Evolutionary conservation across 2,113 vertebrate species (phyloP), one percentile per base, ranked within the genome.

Genomic region (Anoplopoma fimbria): DNA sequence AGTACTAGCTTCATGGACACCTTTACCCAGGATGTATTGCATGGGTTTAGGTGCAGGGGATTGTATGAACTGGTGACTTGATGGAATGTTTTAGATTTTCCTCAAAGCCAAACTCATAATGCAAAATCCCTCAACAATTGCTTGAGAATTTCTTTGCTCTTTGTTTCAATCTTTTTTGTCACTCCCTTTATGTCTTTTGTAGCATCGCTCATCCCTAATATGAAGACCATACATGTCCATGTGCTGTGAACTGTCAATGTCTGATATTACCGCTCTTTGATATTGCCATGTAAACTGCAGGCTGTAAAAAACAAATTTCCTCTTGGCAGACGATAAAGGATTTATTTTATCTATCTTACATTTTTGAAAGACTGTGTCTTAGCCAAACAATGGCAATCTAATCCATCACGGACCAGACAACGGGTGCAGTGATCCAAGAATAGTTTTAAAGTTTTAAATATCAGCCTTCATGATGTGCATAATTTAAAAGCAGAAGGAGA

Each of bases 381-480:
- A 72, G 87, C 77, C 75, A 84, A 90, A 84, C 63, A 74, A 83
- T 82, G 85, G 78, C 71, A 67, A 81, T 87, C 62, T 85, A 81
- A 91, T 91, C 79, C 71, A 87, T 85, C 73, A 79, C 57, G 62
- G 67, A 79, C 25, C 21, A 23, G 27, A 53, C n/a, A 77, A 63
- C 29, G 36, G 38, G 45, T 12, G 68, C 45, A 51, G 57, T 80
- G 81, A 88, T 77, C 69, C 69, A 87, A 33, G 36, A 80, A 68
- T 86, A 87, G 68, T 87, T 72, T 81, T 83, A 87, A 63, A 85
- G 78, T 74, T 29, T 29, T 15, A 86, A 85, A 87, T 78, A 89
- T 87, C 88, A 84, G 75, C 82, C 47, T 85, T 45, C 62, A 84
- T 79, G 87, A 89, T 87, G 65, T 84, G 65, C 80, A 84, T 88